Evolutionary conservation across 2,888 invertebrate genomes (phyloP).

Genomic region (Cerastoderma edule): DNA sequence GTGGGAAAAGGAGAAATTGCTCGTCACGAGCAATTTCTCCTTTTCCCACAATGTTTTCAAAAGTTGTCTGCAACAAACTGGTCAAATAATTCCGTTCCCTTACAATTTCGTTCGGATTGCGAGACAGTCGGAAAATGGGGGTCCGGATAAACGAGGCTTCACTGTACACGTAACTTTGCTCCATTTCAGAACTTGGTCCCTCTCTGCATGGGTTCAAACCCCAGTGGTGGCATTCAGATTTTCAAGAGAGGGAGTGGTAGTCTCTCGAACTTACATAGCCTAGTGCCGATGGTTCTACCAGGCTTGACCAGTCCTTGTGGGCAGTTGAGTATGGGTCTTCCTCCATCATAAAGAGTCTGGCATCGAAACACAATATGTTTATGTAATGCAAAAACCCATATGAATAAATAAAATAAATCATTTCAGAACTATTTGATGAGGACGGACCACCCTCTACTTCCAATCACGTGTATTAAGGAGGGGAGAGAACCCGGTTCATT

Average conservation of each 20-base stretch:
- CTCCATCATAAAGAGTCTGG: too few relatives aligned
- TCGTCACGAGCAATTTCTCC: background rate
- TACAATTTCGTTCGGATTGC: background rate
- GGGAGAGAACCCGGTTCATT: slow-evolving; percentile 66
- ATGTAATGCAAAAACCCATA: too few relatives aligned
- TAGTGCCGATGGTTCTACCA: too few relatives aligned
- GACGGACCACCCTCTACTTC: slow-evolving; percentile 74
- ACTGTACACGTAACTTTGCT: background rate
- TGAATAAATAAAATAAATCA: background rate
- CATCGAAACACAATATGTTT: too few relatives aligned
- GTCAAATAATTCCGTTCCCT: background rate
- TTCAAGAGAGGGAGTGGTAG: too few relatives aligned
- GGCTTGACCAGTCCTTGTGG: too few relatives aligned
- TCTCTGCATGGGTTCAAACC: too few relatives aligned
- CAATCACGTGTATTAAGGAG: slow-evolving; percentile 76
- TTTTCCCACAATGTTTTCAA: background rate
- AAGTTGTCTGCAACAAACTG: background rate
- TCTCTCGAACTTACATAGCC: too few relatives aligned
- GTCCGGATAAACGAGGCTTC: background rate
- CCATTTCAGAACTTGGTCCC: slow-evolving; percentile 21
- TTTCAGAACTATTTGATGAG: slow-evolving; percentile 78
- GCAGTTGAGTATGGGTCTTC: too few relatives aligned
- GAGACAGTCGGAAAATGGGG: background rate
- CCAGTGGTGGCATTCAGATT: too few relatives aligned
- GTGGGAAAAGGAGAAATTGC: too few relatives aligned